phyloP scores from a whole-genome alignment of 2,888 invertebrate species.

The Lasius platythorax region DNA sequence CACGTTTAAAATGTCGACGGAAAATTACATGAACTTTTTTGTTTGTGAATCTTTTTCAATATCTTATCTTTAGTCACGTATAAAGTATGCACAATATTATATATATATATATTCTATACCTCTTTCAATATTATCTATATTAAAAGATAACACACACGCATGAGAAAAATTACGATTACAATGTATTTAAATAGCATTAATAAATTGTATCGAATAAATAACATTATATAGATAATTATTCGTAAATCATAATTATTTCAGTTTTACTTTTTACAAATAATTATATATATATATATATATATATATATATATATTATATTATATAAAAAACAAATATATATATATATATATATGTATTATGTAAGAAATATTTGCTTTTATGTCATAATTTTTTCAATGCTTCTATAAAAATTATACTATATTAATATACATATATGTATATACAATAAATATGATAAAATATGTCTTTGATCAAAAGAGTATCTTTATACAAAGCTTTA shows the following conservation, averaged over 20 bases:
- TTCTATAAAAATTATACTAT: not conserved
- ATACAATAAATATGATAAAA: not conserved
- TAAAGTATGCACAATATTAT: not conserved
- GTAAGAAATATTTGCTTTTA: not conserved
- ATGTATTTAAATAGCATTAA: not conserved
- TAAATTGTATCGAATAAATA: slow-evolving; percentile 4
- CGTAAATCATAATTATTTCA: not conserved
- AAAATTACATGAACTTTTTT: not conserved
- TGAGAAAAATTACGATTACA: not conserved
- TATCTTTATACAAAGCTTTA: not conserved
- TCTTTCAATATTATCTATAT: not conserved
- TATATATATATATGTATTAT: no score
- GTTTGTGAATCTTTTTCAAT: not conserved
- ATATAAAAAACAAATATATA: no score
- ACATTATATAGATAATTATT: not conserved
- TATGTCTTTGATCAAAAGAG: not conserved
- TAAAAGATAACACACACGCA: not conserved
- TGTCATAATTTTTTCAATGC: not conserved
- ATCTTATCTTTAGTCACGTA: not conserved
- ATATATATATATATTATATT: no score
- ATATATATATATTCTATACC: not conserved
- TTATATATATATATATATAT: no score
- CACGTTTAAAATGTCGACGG: not conserved
- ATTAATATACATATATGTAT: not conserved
- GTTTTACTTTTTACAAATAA: no score